Base-by-base conservation (phyloP, 2,113 vertebrate genomes). In the Rhadina sibilatrix region DNA sequence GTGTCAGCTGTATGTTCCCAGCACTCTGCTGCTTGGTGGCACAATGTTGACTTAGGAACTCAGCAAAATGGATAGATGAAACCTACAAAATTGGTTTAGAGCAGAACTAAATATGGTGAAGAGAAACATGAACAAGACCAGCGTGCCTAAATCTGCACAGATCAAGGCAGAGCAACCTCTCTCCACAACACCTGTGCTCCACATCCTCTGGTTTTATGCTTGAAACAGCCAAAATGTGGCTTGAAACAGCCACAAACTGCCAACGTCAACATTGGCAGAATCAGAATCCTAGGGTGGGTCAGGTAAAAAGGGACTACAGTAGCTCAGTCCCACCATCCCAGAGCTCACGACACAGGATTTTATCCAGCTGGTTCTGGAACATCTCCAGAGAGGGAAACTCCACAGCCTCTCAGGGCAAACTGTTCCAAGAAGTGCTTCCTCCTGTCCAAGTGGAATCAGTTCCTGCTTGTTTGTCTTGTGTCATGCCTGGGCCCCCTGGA, bases 251-350 rank as follows among this genome's bases (percentile, higher is more conserved):
- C 50, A 61, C 35, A 44, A 0, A 1, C 7, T 23, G 17, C 40
- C 40, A 40, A 40, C 12, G 42, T 2, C 14, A 79, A 6, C 30
- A 19, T 1, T 4, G 30, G 50, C 42, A 69, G 28, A 69, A 61
- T 0, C 0, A 0, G 19, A 61, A 87, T 28, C 54, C 28, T n/a
- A 53, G 38, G 19, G 23, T 28, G 8, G 22, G 3, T 33, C 28
- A 53, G 12, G 37, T 33, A 6, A n/a, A 57, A 52, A 86, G 8
- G 27, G 9, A 66, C 15, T 31, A 44, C 83, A 60, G 54, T 18
- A 23, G 33, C 33, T 69, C 54, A 66, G 21, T 21, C 31, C 35
- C 27, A 42, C 11, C 44, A 44, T 27, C 46, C 53, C 54, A 69
- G 63, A 46, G 28, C 54, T 68, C 33, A 52, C 3, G 8, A 24